phyloP scores from a whole-genome alignment of 2,888 invertebrate genomes.

The Sericinus montela region DNA sequence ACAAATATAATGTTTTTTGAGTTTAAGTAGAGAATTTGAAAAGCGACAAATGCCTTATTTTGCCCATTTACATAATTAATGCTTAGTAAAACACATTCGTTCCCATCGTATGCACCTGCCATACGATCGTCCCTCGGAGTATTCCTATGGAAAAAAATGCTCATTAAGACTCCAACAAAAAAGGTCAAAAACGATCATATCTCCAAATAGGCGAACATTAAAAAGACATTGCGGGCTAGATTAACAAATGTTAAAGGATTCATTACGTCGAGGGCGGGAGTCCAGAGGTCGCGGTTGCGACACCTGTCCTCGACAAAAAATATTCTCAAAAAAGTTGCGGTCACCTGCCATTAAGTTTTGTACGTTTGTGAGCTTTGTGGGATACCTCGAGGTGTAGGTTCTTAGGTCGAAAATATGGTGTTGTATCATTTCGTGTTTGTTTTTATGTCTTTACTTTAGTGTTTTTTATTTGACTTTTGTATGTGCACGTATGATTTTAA shows the following conservation, averaged over 20 bases:
- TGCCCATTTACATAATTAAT: too few species aligned
- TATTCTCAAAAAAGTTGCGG: slow-evolving; percentile 19
- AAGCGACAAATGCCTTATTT: too few species aligned
- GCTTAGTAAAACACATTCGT: background rate
- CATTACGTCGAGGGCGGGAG: slow-evolving; percentile 32
- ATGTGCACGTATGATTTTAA: too few species aligned
- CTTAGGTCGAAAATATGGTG: too few species aligned
- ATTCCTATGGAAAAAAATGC: slow-evolving; percentile 9
- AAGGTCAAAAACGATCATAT: slow-evolving; percentile 31
- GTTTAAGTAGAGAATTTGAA: too few species aligned
- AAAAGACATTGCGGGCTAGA: slow-evolving; percentile 49
- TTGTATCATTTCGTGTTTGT: background rate
- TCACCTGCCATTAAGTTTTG: slow-evolving; percentile 9
- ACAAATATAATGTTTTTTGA: too few species aligned
- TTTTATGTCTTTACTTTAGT: background rate
- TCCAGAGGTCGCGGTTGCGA: background rate
- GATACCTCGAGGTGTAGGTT: too few species aligned
- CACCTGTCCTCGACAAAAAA: slow-evolving; percentile 19
- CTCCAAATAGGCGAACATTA: slow-evolving; percentile 53
- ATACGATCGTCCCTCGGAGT: background rate
- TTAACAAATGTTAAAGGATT: slow-evolving; percentile 63
- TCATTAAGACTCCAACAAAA: slow-evolving; percentile 19
- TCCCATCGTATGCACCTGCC: slow-evolving; percentile 7
- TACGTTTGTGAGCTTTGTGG: background rate
- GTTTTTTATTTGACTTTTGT: background rate